Evolutionary conservation across 2,113 vertebrate genomes (phyloP), one percentile per base, ranked within the genome.

Genomic region (Leptobrachium ailaonicum): DNA sequence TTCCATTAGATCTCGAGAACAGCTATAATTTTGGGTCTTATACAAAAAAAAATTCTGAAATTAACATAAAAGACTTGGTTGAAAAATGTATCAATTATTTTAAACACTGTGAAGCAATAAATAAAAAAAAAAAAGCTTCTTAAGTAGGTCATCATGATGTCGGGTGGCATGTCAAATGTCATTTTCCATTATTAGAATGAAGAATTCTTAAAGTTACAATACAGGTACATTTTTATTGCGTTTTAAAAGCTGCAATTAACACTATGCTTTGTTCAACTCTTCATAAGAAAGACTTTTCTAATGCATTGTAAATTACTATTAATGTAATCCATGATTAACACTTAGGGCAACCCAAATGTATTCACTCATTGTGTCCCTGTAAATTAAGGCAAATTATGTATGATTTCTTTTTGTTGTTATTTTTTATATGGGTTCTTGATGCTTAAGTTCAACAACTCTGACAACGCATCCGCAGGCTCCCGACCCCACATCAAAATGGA

Each of bases 171-270:
- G 82, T 81, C 83, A 85, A 88, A 85, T 85, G 83, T 83, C 86
- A 85, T 87, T 88, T 86, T 88, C 84, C 67, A 45, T 66, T 73
- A 87, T 85, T 87, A 86, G 71, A 87, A 87, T 84, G 75, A 85
- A 86, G 70, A 71, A 68, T 73, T 70, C 7, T 72, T 79, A 84
- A 83, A 79, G 87, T 86, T 85, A 81, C 56, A 69, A 76, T 80
- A 64, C 11, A 82, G 85, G 84, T 85, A 83, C 73, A 85, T 76
- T 82, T 84, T 89, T 85, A 86, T 85, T 85, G 83, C 83, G 87
- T 87, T 84, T 32, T 75, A 76, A 75, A 75, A 85, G 44, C 72
- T 84, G 82, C 56, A 82, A 44, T 14, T 81, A 68, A 60, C 54
- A 77, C 71, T 67, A 79, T 73, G 32, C 80, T 85, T 86, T 69